phyloP scores from a whole-genome alignment of 2,113 vertebrate genomes.

The Pionites leucogaster region DNA sequence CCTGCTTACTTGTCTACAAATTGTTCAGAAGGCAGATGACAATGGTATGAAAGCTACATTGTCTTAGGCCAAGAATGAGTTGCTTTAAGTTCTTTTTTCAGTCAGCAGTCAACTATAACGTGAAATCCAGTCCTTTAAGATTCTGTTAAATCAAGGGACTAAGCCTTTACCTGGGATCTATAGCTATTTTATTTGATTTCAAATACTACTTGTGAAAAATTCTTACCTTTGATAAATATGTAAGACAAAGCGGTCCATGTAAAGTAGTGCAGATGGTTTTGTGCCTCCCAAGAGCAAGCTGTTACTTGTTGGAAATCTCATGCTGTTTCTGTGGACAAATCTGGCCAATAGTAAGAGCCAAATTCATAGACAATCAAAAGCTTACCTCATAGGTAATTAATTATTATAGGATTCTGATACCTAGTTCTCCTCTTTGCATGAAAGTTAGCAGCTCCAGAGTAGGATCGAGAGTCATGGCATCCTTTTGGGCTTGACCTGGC shows the following conservation, averaged over 20 bases:
- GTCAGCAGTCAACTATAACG: background rate
- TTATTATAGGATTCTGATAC: background rate
- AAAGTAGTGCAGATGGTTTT: background rate
- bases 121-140: background rate
- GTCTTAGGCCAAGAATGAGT: background rate
- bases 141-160: background rate
- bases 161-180: background rate
- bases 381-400: background rate
- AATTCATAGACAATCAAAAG: background rate
- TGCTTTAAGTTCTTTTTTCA: background rate
- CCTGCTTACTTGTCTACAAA: background rate
- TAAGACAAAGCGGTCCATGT: background rate
- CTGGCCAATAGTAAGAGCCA: background rate
- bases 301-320: background rate
- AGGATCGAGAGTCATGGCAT: background rate
- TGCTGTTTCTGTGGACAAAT: background rate
- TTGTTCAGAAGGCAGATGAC: accelerated
- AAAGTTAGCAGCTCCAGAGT: background rate
- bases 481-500: background rate
- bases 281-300: background rate
- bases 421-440: background rate
- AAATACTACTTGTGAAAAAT: background rate
- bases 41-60: background rate
- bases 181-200: background rate
- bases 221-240: background rate